Evolutionary conservation across 2,797 vertebrate species (phyloP).

Genomic region (Enteromius thamalakanensis): DNA sequence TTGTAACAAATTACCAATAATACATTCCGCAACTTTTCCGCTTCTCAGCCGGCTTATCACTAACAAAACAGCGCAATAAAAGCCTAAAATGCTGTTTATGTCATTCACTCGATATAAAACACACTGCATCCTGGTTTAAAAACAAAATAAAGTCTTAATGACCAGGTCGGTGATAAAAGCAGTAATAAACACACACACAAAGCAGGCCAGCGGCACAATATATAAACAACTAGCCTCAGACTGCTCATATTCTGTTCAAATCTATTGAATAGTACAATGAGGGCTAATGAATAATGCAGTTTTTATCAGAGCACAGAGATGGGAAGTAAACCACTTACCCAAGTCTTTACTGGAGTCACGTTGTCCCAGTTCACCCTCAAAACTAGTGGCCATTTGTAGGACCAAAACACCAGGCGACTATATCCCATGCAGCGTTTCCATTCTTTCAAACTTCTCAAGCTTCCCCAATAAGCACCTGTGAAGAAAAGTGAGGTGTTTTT

Average conservation of each 20-base stretch:
- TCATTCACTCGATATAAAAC: neutral
- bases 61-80: conserved; percentile 11
- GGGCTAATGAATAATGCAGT: neutral
- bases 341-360: conserved; percentile 44
- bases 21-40: neutral
- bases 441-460: conserved; percentile 9
- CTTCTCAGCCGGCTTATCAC: neutral
- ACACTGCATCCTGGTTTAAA: neutral
- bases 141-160: neutral
- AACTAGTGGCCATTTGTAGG: conserved; percentile 45
- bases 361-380: conserved; percentile 43
- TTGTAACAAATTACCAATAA: neutral
- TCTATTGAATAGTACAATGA: conserved; percentile 3
- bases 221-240: neutral
- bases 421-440: neutral
- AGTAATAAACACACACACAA: neutral
- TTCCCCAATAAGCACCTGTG: neutral
- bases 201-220: neutral
- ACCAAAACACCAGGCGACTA: neutral
- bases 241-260: neutral
- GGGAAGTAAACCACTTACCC: conserved; percentile 3
- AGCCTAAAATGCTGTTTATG: neutral
- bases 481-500: conserved; percentile 29
- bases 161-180: neutral
- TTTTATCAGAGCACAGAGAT: neutral